A percentile compares a stretch with the other conserved stretches of the same genome.
Evolutionary conservation across 2,113 vertebrate species (phyloP).

Genomic region (Scomber japonicus): DNA sequence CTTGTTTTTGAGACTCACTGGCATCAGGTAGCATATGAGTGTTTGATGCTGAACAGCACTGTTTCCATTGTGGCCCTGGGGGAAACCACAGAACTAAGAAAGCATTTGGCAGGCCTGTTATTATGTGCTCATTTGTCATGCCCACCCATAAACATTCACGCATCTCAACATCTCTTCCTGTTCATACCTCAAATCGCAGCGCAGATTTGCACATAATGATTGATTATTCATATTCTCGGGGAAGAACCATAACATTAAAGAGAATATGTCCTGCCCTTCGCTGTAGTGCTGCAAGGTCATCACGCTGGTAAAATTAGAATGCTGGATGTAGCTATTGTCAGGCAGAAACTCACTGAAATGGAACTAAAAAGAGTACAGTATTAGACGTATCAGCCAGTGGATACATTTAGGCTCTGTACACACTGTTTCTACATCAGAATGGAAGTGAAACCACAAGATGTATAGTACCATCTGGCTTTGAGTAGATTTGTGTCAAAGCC

Average conservation of each 20-base stretch:
- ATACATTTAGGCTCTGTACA: conserved; percentile 42
- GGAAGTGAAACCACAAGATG: conserved; percentile 71
- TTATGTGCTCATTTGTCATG: conserved; percentile 62
- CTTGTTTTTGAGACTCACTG: conserved; percentile 73
- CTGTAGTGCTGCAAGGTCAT: conserved; percentile 49
- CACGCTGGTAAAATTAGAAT: conserved; percentile 65
- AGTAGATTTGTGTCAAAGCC: conserved; percentile 79
- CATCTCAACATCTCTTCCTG: conserved; percentile 42
- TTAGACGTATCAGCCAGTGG: conserved; percentile 41
- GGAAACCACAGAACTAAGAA: conserved; percentile 78
- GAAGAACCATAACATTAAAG: conserved; percentile 40
- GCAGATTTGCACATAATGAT: conserved; percentile 11
- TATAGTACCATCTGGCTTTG: conserved; percentile 79
- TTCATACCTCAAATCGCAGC: conserved; percentile 29
- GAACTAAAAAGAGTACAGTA: conserved; percentile 60
- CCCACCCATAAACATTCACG: conserved; percentile 57
- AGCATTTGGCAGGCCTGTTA: conserved; percentile 49
- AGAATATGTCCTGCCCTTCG: conserved; percentile 34
- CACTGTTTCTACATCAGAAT: conserved; percentile 64
- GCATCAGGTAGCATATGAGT: conserved; percentile 71
- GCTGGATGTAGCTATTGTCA: conserved; percentile 63
- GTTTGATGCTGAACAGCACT: conserved; percentile 67
- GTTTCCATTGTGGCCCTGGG: conserved; percentile 74
- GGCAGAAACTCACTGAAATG: conserved; percentile 68
- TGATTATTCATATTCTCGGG: conserved; percentile 31